phyloP scores from a whole-genome alignment of 1,140 invertebrate species.

The Plodia interpunctella region DNA sequence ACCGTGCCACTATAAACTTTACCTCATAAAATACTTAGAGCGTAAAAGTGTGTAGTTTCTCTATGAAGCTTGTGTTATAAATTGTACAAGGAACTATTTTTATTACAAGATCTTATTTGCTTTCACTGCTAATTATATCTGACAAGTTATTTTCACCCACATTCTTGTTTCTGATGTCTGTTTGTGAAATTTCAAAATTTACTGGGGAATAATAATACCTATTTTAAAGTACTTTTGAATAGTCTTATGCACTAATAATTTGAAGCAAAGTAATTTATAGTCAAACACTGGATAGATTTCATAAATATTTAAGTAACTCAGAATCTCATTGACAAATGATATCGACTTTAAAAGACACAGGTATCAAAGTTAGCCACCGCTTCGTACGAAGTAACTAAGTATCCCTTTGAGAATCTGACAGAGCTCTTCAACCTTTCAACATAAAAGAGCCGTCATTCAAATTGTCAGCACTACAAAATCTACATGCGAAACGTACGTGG shows the following conservation, averaged over 20 bases:
- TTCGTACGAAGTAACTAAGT: conserved; percentile 3
- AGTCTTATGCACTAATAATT: too few species aligned
- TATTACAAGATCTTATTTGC: too few species aligned
- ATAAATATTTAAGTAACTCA: too few species aligned
- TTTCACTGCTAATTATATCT: too few species aligned
- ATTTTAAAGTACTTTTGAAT: too few species aligned
- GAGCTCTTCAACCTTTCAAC: conserved; percentile 29
- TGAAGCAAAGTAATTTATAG: too few species aligned
- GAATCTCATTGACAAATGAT: too few species aligned
- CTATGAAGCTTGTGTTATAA: not conserved
- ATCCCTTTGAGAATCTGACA: conserved; percentile 27
- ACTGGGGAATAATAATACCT: too few species aligned
- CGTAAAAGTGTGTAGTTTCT: not conserved
- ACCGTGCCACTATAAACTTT: not conserved
- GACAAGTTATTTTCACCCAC: too few species aligned
- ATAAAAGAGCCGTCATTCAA: conserved; percentile 17
- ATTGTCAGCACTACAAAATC: conserved; percentile 14
- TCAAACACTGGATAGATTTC: too few species aligned
- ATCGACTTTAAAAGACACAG: not conserved
- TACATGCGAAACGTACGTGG: not conserved
- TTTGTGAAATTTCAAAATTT: too few species aligned
- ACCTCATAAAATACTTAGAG: not conserved
- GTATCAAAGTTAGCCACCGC: not conserved
- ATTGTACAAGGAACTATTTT: not conserved
- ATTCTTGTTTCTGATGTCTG: too few species aligned